Conservation (phyloP, 2,113 vertebrate species). For the Tinamus guttatus region DNA sequence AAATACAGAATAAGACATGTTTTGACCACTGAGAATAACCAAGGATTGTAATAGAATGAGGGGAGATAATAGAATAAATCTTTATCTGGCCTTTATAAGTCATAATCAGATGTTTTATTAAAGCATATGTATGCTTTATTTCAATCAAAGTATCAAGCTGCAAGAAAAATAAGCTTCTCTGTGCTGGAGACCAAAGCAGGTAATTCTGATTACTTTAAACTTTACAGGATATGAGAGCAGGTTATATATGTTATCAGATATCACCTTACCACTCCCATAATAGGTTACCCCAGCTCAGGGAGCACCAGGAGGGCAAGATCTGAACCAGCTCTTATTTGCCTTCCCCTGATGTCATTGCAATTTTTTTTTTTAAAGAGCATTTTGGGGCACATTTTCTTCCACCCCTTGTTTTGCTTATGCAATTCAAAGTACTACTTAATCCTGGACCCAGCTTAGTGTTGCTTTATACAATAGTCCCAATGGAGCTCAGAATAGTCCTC, state of each 20-base stretch:
- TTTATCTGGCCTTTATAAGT: background rate
- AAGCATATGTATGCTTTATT: background rate
- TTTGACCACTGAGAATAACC: background rate
- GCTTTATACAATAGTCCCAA: background rate
- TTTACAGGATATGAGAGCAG: background rate
- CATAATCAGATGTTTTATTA: background rate
- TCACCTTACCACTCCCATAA: too few relatives aligned
- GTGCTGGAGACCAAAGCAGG: background rate
- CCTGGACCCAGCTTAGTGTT: background rate
- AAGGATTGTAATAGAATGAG: background rate
- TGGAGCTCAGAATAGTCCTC: background rate
- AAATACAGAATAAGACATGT: background rate
- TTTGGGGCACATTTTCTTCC: background rate
- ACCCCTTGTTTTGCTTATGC: background rate
- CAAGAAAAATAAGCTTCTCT: background rate
- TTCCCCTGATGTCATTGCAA: background rate
- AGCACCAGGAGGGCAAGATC: background rate
- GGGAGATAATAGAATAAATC: accelerated
- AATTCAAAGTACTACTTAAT: background rate
- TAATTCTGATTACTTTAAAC: background rate
- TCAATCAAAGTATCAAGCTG: background rate
- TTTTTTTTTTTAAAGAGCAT: background rate
- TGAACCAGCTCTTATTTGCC: background rate
- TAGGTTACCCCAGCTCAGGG: background rate
- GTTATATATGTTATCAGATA: background rate